Evolutionary conservation across 2,888 invertebrate genomes (phyloP).

Genomic region (Sisyra terminalis): DNA sequence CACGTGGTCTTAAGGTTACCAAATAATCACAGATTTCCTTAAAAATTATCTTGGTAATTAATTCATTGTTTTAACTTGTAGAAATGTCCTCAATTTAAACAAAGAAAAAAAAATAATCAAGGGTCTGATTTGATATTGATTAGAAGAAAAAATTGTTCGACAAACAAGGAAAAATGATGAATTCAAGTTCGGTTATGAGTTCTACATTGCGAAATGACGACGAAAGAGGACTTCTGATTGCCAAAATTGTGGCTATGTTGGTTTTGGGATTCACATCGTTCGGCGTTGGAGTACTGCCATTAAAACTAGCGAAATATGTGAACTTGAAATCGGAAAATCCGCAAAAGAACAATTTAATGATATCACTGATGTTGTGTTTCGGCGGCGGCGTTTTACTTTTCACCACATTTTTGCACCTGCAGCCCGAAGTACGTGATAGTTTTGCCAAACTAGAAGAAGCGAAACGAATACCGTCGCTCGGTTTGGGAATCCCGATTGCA

Average conservation of each 20-base stretch:
- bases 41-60: neutral
- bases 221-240: slow-evolving; percentile 24
- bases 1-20: no score
- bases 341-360: slow-evolving; percentile 28
- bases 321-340: slow-evolving; percentile 20
- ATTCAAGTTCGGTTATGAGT: no score
- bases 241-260: slow-evolving; percentile 41
- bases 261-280: slow-evolving; percentile 40
- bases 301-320: slow-evolving; percentile 22
- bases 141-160: no score
- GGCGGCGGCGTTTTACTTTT: slow-evolving; percentile 48
- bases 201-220: neutral
- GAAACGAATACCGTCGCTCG: slow-evolving; percentile 27
- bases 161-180: no score
- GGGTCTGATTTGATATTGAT: no score
- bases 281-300: slow-evolving; percentile 37
- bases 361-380: slow-evolving; percentile 41
- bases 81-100: neutral
- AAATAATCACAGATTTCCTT: no score
- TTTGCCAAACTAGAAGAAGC: slow-evolving; percentile 29
- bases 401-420: slow-evolving; percentile 45
- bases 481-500: slow-evolving; percentile 31
- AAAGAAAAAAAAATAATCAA: neutral
- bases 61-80: neutral
- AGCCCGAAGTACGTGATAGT: slow-evolving; percentile 44